Evolutionary conservation across 2,888 invertebrate genomes (phyloP).

Genomic region (Gandaritis pyraliata): DNA sequence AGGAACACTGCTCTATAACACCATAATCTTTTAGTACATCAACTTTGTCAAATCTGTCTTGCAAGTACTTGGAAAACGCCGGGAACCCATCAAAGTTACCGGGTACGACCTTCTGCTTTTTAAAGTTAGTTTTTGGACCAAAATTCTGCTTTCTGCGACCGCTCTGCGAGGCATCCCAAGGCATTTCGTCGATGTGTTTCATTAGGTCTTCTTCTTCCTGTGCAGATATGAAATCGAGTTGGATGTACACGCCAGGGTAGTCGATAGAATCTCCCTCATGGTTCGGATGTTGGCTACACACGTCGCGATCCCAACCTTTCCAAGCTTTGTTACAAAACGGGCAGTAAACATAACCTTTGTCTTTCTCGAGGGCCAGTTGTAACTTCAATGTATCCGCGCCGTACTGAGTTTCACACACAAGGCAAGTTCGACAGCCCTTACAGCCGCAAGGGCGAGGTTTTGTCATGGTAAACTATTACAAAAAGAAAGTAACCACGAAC

Average conservation of each 20-base stretch:
- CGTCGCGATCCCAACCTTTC: slow-evolving; percentile 87
- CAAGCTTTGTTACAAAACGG: slow-evolving; percentile 90
- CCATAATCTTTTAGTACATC: slow-evolving; percentile 87
- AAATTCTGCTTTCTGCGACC: slow-evolving; percentile 98
- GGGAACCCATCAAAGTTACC: slow-evolving; percentile 96
- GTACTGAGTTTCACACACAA: slow-evolving; percentile 90
- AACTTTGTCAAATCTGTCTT: slow-evolving; percentile 87
- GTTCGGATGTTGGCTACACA: slow-evolving; percentile 86
- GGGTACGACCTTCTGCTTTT: slow-evolving; percentile 91
- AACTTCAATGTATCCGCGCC: slow-evolving; percentile 70
- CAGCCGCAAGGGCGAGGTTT: slow-evolving; percentile 93
- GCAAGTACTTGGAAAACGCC: slow-evolving; percentile 89
- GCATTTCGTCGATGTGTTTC: slow-evolving; percentile 88
- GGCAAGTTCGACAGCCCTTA: slow-evolving; percentile 95
- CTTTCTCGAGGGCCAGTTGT: slow-evolving; percentile 73
- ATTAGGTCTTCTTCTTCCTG: slow-evolving; percentile 88
- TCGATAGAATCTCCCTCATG: slow-evolving; percentile 86
- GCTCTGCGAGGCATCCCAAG: slow-evolving; percentile 97
- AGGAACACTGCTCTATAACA: slow-evolving; percentile 97
- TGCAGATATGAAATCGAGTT: slow-evolving; percentile 89
- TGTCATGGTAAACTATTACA: slow-evolving; percentile 75
- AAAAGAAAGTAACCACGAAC: too few species aligned
- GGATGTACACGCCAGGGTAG: slow-evolving; percentile 88
- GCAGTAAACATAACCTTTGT: slow-evolving; percentile 89
- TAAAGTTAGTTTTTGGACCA: slow-evolving; percentile 99